Conservation (phyloP, 2,797 vertebrate genomes). For the Epinephelus coioides region DNA sequence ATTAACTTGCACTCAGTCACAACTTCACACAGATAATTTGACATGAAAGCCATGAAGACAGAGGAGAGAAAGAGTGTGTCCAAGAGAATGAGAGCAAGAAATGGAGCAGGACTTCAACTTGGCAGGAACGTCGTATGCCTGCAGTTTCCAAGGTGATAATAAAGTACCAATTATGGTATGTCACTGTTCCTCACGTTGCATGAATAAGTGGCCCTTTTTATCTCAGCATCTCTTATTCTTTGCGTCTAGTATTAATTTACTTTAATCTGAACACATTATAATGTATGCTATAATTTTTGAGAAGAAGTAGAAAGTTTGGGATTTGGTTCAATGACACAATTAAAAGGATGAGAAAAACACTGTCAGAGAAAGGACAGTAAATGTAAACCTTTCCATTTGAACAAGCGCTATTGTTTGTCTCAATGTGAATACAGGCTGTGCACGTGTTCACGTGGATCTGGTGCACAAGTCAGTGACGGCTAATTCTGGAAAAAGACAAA, state of each 20-base stretch:
- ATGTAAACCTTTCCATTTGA: not conserved
- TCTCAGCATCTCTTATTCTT: not conserved
- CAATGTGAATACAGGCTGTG: not conserved
- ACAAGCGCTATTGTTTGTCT: not conserved
- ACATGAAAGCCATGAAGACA: conserved; percentile 43
- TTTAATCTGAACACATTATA: not conserved
- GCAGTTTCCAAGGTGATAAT: conserved; percentile 49
- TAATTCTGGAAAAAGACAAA: not conserved
- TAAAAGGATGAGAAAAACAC: not conserved
- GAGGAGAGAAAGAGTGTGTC: conserved; percentile 1
- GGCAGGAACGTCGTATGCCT: conserved; percentile 5
- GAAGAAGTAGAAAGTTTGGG: not conserved
- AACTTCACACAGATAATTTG: conserved; percentile 48
- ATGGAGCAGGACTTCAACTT: not conserved
- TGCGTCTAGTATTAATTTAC: not conserved
- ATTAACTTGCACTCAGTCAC: conserved; percentile 59
- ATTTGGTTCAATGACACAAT: not conserved
- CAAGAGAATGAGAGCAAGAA: conserved; percentile 3
- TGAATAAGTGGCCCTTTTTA: not conserved
- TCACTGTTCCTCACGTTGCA: not conserved
- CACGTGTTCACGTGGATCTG: not conserved
- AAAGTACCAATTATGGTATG: conserved; percentile 28
- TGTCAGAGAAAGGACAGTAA: not conserved
- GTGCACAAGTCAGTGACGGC: not conserved
- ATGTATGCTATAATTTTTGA: not conserved